Conservation (phyloP, 2,888 invertebrate species). For the Papilio elwesi region DNA sequence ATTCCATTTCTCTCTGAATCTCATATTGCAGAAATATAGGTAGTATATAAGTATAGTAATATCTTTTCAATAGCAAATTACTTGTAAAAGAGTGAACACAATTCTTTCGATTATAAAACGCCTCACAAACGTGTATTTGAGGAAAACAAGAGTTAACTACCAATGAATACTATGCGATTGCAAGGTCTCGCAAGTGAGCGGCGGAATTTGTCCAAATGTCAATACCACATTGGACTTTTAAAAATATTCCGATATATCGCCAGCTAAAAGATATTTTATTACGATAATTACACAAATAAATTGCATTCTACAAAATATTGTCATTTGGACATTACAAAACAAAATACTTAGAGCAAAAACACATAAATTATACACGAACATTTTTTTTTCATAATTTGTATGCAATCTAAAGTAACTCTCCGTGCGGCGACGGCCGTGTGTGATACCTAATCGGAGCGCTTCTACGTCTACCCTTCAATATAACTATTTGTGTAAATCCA, state of each 20-base stretch:
- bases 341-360: not conserved
- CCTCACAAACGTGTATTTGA: constrained; percentile 34
- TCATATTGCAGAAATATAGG: not conserved
- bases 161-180: constrained; percentile 51
- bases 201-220: constrained; percentile 56
- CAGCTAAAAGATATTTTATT: constrained; percentile 11
- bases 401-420: too few relatives aligned
- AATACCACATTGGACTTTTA: constrained; percentile 49
- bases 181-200: constrained; percentile 56
- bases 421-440: not conserved
- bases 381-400: too few relatives aligned
- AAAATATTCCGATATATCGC: constrained; percentile 41
- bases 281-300: not conserved
- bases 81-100: constrained; percentile 8
- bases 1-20: too few relatives aligned
- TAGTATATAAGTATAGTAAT: not conserved
- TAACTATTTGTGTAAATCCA: not conserved
- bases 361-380: not conserved
- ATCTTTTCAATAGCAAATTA: constrained; percentile 4
- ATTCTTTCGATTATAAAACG: constrained; percentile 3
- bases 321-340: not conserved
- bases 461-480: constrained; percentile 13
- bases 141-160: constrained; percentile 42
- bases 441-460: constrained; percentile 1
- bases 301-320: not conserved